Base-by-base conservation (phyloP, 2,797 vertebrate genomes). In the Nothura maculosa region DNA sequence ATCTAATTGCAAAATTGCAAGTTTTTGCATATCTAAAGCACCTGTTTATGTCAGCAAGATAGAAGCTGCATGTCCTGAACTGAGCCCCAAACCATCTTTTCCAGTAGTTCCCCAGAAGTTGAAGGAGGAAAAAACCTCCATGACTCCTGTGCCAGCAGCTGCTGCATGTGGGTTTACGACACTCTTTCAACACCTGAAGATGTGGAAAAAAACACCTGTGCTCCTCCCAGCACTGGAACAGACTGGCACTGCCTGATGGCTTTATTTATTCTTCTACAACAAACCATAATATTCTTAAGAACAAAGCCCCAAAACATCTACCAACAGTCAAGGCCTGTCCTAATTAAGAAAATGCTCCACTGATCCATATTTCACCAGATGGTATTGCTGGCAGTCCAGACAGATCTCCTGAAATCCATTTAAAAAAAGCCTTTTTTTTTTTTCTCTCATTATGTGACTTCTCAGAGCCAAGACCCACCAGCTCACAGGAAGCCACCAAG, bases 131-230 rank as follows among this genome's bases (percentile, higher is more conserved):
- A 67, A 16, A n/a, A 20, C 22, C 10, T 32, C 40, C 9, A 55
- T 32, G 52, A 80, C 52, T 43, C 34, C 17, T 47, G 24, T 64
- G 40, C 63, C 64, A 86, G 21, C 22, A 88, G 36, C 25, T 87
- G 47, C 68, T 80, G 15, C 18, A 16, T 12, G 66, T 21, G 6
- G 25, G 77, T 58, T 81, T 73, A 89, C 1, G 16, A 18, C 52
- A 89, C 32, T 76, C 58, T 94, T 89, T 85, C 70, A 79, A 62
- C 34, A 90, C 24, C 10, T 73, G 55, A 67, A 40, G 21, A 91
- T 64, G 68, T 66, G 17, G 50, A 78, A 38, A 64, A 73, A 80
- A 76, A 15, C 25, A 3, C 9, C 57, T 9, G 32, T 25, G 74
- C 57, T 77, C 43, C 57, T 7, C 64, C 55, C 76, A 55, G 70